phyloP scores from a whole-genome alignment of 2,113 vertebrate genomes.

The Calidris pygmaea region DNA sequence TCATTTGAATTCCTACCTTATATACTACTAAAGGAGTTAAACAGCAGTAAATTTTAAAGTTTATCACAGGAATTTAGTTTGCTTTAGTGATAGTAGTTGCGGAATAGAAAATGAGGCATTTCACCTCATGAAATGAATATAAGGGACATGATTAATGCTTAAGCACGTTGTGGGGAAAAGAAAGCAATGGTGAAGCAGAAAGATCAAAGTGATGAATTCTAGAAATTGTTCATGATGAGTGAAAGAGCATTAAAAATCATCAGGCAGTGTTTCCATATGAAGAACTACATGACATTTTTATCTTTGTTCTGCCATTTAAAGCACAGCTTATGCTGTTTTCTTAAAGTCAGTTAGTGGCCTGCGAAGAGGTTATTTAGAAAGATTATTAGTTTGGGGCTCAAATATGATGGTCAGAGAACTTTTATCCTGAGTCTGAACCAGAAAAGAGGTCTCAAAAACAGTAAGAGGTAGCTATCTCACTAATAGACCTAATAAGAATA shows the following conservation, averaged over 20 bases:
- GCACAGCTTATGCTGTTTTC: not conserved
- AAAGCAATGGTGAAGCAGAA: not conserved
- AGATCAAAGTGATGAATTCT: not conserved
- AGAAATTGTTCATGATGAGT: not conserved
- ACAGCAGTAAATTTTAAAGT: not conserved
- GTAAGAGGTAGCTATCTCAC: not conserved
- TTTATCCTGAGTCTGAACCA: not conserved
- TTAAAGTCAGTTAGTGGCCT: not conserved
- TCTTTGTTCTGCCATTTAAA: not conserved
- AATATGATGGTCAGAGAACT: not conserved
- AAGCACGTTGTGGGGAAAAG: not conserved
- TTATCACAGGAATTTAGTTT: not conserved
- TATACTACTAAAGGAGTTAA: not conserved
- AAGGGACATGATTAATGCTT: not conserved
- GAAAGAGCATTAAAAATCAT: not conserved
- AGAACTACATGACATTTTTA: not conserved
- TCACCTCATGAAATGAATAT: not conserved
- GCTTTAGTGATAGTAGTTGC: not conserved
- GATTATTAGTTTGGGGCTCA: not conserved
- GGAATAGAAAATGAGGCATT: not conserved
- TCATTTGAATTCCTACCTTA: not conserved
- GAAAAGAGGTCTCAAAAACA: not conserved
- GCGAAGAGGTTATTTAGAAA: not conserved
- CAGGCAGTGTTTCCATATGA: not conserved
- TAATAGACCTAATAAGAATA: not conserved